Evolutionary conservation across 2,113 vertebrate genomes (phyloP), one percentile per base, ranked within the genome.

Genomic region (Tychaedon coryphoeus): DNA sequence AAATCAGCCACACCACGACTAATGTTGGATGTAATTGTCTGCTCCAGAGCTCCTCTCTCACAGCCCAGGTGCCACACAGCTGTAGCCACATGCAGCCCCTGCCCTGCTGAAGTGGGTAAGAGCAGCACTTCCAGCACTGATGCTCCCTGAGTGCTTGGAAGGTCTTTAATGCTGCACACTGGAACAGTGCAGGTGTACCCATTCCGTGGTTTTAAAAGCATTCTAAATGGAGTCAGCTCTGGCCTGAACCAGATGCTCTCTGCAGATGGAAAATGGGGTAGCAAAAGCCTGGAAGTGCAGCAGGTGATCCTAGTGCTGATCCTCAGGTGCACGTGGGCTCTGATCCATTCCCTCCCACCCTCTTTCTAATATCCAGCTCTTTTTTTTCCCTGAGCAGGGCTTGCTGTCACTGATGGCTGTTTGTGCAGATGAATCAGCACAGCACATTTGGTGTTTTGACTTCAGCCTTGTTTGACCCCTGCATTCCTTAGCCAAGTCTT

Each of bases 1-100:
- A 95, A 94, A 96, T 97, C 96, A 96, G 73, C 92, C 56, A 79
- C 66, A 57, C 91, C 89, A 83, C 66, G 2, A 93, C 61, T 45
- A 54, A 69, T 29, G 38, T 24, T 91, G 86, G 79, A 57, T 90
- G 87, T 81, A 56, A 95, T 70, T 91, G 89, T 92, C 70, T 51
- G 42, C 61, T 94, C 57, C 56, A 1, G 14, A 83, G 89, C 91
- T 88, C 77, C 26, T 62, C 38, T 85, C 62, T 79, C 86, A 33
- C 3, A 1, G 90, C 81, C 81, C 96, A 95, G 92, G 94, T 95
- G 90, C 74, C 90, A 79, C 80, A 29, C 66, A 94, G 87, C 84
- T 94, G 87, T 10, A 93, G 60, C 89, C 86, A 87, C 47, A 33
- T 28, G 53, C 15, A 61, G 57, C 13, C 12, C 26, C 14, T 15